Evolutionary conservation across 2,797 vertebrate genomes (phyloP), one percentile per base, ranked within the genome.

Genomic region (Pachyuromys duprasi): DNA sequence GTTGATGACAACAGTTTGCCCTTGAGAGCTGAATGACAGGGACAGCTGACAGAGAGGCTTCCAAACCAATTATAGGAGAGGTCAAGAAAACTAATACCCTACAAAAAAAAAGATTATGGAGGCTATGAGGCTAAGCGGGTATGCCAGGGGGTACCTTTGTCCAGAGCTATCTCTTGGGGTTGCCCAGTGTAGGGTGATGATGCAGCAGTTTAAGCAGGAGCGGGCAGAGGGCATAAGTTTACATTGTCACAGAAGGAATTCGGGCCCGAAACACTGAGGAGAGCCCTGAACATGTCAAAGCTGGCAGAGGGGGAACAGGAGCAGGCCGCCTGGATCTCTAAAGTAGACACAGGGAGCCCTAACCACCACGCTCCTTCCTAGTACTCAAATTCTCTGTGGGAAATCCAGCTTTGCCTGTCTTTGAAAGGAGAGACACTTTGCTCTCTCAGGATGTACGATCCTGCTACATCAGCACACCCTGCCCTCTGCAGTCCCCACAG

Each of bases 1-100:
- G 70, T 79, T n/a, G 92, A 96, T 95, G 96, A 95, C 97, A 96
- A 80, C 90, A 91, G 87, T 95, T 60, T 74, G 60, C 83, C 79
- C 79, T 96, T 86, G 63, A 94, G 39, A 89, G 70, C 33, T 90
- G 96, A 97, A 79, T 2, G 89, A 94, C 92, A 83, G n/a, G 63
- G 49, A 31, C 97, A 96, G 93, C 81, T 96, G 96, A 97, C 91
- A 95, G 95, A 45, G 49, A n/a, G 86, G 12, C 79, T 95, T 93
- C 74, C 72, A 91, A 63, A 62, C 80, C 83, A 95, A 57, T 57
- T 88, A 81, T 11, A 26, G 49, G 70, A 42, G n/a, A 88, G 12
- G 90, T 42, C 31, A 83, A 90, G 92, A 81, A 45, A 83, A 95
- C 26, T 4, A 45, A 45, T 49, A 4, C 26, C 39, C 65, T 81